These are phyloP conservation scores for Drosophila anceps DNA, from an alignment of 2,888 invertebrate species.

Conservation along the genomic window DNA sequence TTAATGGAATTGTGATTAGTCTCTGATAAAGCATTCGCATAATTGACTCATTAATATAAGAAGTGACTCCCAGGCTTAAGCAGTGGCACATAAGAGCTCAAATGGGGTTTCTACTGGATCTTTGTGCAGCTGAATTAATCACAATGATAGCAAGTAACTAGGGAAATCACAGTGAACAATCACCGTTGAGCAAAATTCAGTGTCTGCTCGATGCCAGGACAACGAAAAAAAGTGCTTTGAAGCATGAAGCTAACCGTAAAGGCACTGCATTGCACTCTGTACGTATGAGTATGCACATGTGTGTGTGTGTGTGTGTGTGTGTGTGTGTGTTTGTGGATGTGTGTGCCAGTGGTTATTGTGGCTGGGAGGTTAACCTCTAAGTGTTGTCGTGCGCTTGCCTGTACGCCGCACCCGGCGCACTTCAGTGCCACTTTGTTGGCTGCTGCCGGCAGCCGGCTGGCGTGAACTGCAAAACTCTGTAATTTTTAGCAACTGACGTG, in stretches of 20 bases:
- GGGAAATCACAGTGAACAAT: conserved; percentile 56
- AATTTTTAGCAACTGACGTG: conserved; percentile 59
- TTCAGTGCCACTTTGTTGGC: conserved; percentile 60
- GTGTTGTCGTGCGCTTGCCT: conserved; percentile 61
- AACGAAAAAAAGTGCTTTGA: conserved; percentile 43
- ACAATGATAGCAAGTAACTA: conserved; percentile 3
- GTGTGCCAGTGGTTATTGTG: conserved; percentile 43
- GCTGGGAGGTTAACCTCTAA: conserved; percentile 72
- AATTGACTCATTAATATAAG: neutral
- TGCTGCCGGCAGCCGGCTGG: conserved; percentile 33
- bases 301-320: conserved; percentile 21
- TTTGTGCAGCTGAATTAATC: conserved; percentile 4
- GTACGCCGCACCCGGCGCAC: conserved; percentile 29
- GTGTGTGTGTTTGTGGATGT: conserved; percentile 26
- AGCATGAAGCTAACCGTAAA: conserved; percentile 53
- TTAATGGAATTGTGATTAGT: neutral
- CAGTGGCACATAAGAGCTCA: neutral
- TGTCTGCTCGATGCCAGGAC: conserved; percentile 18
- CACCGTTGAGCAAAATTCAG: conserved; percentile 29
- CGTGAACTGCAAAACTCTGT: conserved; percentile 62
- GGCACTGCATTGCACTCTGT: conserved; percentile 25
- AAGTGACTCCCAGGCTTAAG: neutral
- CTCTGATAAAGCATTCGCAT: neutral
- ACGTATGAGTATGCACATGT: conserved; percentile 3
- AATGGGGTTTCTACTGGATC: neutral